Percentiles rank a stretch among this genome's conserved stretches.
Evolutionary conservation across 1,140 invertebrate genomes (phyloP).

Genomic region (Drosophila nigromelanica): DNA sequence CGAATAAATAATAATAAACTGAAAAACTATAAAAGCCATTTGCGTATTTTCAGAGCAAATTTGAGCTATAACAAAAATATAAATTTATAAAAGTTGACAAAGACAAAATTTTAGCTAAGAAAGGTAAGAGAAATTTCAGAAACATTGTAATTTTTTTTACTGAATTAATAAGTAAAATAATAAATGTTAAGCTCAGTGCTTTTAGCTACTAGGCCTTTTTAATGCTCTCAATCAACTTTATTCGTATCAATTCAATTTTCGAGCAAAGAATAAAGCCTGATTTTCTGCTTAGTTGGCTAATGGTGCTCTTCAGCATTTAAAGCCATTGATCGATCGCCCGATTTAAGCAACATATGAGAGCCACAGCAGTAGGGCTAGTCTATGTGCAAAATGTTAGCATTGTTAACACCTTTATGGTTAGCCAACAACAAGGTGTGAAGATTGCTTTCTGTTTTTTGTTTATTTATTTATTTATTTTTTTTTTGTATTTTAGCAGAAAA

Average conservation of each 20-base stretch:
- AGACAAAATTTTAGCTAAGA: not conserved
- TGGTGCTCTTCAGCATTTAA: not conserved
- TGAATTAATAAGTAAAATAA: too few relatives aligned
- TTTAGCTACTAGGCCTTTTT: not conserved
- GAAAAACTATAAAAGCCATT: not conserved
- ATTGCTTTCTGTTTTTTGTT: not conserved
- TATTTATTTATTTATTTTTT: too few relatives aligned
- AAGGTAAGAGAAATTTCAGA: slow-evolving; percentile 8
- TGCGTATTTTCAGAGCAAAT: not conserved
- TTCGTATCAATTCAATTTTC: too few relatives aligned
- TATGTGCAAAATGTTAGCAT: not conserved
- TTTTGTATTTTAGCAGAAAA: slow-evolving; percentile 16
- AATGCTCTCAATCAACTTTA: not conserved
- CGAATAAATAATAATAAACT: too few relatives aligned
- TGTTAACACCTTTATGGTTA: slow-evolving; percentile 6
- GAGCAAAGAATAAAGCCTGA: too few relatives aligned
- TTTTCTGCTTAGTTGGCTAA: too few relatives aligned
- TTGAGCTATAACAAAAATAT: not conserved
- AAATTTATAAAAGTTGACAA: not conserved
- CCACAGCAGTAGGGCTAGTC: not conserved
- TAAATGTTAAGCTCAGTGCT: not conserved
- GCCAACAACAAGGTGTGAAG: slow-evolving; percentile 15
- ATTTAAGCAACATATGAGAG: not conserved
- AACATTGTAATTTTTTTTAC: too few relatives aligned
- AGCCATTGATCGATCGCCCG: not conserved